phyloP scores from a whole-genome alignment of 2,888 invertebrate species.

The Mactromeris polynyma region DNA sequence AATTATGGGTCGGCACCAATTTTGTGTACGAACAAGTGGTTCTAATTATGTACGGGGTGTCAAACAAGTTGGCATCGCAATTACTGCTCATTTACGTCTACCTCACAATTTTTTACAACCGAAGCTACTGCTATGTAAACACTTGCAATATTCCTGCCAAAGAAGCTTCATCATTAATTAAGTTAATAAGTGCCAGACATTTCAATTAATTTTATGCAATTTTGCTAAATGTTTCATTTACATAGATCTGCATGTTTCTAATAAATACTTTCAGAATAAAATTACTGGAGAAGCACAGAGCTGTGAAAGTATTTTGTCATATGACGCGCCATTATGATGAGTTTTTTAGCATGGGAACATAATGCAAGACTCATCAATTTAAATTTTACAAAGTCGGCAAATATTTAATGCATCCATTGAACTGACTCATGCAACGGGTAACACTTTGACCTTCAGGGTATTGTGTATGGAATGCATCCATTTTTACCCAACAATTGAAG shows the following conservation, averaged over 20 bases:
- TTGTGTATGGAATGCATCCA: background rate
- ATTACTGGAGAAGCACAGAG: too few species aligned
- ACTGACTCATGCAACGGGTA: background rate
- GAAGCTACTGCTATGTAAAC: background rate
- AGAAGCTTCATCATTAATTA: background rate
- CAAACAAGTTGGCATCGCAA: background rate
- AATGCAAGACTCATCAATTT: background rate
- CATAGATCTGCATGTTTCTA: too few species aligned
- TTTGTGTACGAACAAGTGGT: background rate
- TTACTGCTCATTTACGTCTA: background rate
- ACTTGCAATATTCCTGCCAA: slow-evolving; percentile 2
- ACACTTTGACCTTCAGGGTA: background rate
- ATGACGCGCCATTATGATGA: background rate
- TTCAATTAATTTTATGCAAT: slow-evolving; percentile 3
- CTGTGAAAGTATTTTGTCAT: background rate
- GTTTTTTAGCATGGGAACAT: background rate
- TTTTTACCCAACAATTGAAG: slow-evolving; percentile 9
- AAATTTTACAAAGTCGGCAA: background rate
- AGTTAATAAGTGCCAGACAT: slow-evolving; percentile 9
- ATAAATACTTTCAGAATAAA: too few species aligned
- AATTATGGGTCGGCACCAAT: background rate
- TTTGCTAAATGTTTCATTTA: background rate
- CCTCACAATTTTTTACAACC: background rate
- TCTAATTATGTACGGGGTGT: background rate
- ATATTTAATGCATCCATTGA: background rate